phyloP scores from a whole-genome alignment of 2,113 vertebrate genomes.

The Burhinus bistriatus region DNA sequence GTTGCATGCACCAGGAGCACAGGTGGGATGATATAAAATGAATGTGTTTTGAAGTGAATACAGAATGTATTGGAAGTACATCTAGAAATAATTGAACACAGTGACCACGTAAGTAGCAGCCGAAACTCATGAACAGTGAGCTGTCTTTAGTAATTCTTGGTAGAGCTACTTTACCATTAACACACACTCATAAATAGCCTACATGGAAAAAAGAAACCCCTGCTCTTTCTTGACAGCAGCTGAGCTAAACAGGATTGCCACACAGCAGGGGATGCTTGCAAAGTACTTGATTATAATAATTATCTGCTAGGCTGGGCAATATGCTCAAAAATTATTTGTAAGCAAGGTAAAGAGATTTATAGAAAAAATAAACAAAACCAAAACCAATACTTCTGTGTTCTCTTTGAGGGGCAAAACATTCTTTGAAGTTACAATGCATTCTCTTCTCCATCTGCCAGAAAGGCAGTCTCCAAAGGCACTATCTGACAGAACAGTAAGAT shows the following conservation, averaged over 20 bases:
- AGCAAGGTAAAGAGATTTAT: neutral
- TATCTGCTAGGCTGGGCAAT: neutral
- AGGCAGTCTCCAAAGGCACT: neutral
- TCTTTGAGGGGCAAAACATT: neutral
- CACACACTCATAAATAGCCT: neutral
- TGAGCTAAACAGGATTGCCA: conserved; percentile 1
- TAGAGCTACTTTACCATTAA: conserved; percentile 32
- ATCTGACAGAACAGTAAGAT: neutral
- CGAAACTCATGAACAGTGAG: neutral
- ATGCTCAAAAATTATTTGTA: neutral
- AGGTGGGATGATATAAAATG: neutral
- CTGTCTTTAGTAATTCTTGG: neutral
- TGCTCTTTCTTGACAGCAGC: neutral
- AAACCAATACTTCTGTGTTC: neutral
- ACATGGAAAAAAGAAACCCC: neutral
- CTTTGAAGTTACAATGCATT: neutral
- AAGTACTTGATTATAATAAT: neutral
- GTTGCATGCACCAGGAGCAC: neutral
- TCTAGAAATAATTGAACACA: neutral
- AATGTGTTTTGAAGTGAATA: neutral
- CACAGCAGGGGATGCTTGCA: neutral
- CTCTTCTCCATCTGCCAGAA: neutral
- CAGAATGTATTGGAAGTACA: neutral
- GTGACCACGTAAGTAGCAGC: neutral
- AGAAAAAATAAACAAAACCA: neutral